Base-by-base conservation (phyloP, 2,888 invertebrate species). In the Drosophila phalerata region DNA sequence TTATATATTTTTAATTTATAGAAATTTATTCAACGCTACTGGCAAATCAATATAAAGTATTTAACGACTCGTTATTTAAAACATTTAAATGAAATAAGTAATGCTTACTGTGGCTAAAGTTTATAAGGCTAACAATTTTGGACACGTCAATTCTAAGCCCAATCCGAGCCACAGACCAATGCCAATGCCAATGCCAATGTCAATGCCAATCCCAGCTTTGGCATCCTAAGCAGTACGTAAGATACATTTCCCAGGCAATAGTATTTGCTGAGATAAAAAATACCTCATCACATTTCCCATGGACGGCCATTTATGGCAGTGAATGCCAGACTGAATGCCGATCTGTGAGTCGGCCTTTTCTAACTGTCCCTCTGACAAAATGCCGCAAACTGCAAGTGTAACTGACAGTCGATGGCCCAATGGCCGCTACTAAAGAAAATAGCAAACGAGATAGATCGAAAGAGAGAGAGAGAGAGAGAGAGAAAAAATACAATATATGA, bases 331-430 rank as follows among this genome's bases (percentile, higher is more conserved):
- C 70, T 73, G 76, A 75, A 86, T 73, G 65, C 73, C 78, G 65
- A 73, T 48, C 64, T 63, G 37, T 47, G 68, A 69, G 67, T 68
- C 73, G 74, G 88, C 88, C 80, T 85, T 87, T 83, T 83, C 88
- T 88, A 88, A 88, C 84, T 85, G 88, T 85, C 84, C 84, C 88
- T 84, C 84, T 85, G 84, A 88, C 84, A 85, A 88, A 85, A 85
- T 83, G 84, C 86, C 88, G 88, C 84, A 88, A 85, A 83, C 88
- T 85, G 84, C 83, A 85, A 85, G 80, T 85, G 88, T 82, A 85
- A 88, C 84, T 85, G 84, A 85, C 84, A 88, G 61, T 51, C 75
- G 43, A 42, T 62, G 73, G 56, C 48, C 62, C 57, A 60, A 53
- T 61, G 73, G 58, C 34, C 64, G 38, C 42, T 53, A 49, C 71